Base-by-base conservation (phyloP, 1,140 invertebrate species). In the Meteorus sp. region DNA sequence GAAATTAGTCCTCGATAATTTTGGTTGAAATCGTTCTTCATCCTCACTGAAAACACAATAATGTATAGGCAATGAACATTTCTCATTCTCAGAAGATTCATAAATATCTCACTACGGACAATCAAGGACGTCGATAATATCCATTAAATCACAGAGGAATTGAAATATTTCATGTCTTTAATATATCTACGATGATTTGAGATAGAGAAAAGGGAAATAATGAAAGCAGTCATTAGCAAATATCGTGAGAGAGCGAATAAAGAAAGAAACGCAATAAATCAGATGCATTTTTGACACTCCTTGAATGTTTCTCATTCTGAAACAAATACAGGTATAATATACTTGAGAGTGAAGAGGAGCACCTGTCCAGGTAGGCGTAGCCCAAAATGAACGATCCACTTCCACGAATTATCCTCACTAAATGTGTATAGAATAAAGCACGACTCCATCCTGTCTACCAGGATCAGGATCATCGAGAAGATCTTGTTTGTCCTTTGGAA, bases 291-390 rank as follows among this genome's bases (percentile, higher is more conserved):
- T 71, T 75, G 75, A 75, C 74, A 74, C 22, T 39, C 25, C 20
- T 39, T 50, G 19, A 37, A 37, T 17, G 23, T 47, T 33, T 47
- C 35, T 7, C 19, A 48, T 29, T 37, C 31, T 35, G 44, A 52
- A 23, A 25, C 50, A 43, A 35, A 62, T 56, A 37, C 35, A 56
- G 11, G 59, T 35, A 59, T 59, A 56, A 56, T 55, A 20, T n/a
- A 47, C n/a, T n/a, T n/a, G n/a, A n/a, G n/a, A n/a, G n/a, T n/a
- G n/a, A n/a, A n/a, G n/a, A n/a, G n/a, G 33, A 47, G 73, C 76
- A 78, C 77, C 76, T 79, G 77, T 79, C 73, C 75, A 77, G 75
- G 72, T 77, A 76, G 68, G 69, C 60, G 62, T 65, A 69, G 64
- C 59, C 58, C 22, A 37, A 63, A 56, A 55, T 22, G 45, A 57